Evolutionary conservation across 2,797 vertebrate species (phyloP), one percentile per base, ranked within the genome.

Genomic region (Nyctalus aviator): DNA sequence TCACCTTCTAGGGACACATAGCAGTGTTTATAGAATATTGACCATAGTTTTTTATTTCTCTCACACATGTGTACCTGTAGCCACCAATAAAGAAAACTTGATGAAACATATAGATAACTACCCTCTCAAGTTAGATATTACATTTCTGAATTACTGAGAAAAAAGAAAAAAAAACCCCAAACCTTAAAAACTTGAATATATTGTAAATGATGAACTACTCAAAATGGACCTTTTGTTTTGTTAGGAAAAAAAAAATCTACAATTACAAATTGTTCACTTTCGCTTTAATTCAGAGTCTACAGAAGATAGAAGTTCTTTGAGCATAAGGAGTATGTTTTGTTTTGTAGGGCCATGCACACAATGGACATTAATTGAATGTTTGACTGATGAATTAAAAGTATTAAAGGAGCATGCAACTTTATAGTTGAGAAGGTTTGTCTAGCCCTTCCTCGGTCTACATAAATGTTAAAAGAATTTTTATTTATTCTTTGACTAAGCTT

Each of bases 381-480:
- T 92, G 48, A 59, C 37, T 73, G 41, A 62, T 69, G 11, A 96
- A 27, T 62, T 72, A 85, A 75, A 23, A 17, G 44, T 32, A 71
- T 62, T 76, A 57, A 89, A 76, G 2, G 9, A 77, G 1, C 12
- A 30, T 14, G 0, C 3, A 46, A 35, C 68, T 81, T 96, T 64
- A 9, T 46, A 89, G 37, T 44, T 75, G 30, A 95, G 21, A 71
- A 93, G 14, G 71, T 78, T 84, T 89, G 4, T 88, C n/a, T 79
- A 53, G 21, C 7, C 4, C 48, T 93, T 76, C 37, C 25, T 84
- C 77, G 88, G 46, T 59, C 76, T 94, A 83, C 1, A 83, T 86
- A 93, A 77, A 50, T 25, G 12, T 84, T 30, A 35, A 44, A 88
- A 96, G 66, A 64, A 48, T 77, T 48, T 94, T 84, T 55, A 81